Evolutionary conservation across 2,888 invertebrate species (phyloP).

Genomic region (Lepas anatifera): DNA sequence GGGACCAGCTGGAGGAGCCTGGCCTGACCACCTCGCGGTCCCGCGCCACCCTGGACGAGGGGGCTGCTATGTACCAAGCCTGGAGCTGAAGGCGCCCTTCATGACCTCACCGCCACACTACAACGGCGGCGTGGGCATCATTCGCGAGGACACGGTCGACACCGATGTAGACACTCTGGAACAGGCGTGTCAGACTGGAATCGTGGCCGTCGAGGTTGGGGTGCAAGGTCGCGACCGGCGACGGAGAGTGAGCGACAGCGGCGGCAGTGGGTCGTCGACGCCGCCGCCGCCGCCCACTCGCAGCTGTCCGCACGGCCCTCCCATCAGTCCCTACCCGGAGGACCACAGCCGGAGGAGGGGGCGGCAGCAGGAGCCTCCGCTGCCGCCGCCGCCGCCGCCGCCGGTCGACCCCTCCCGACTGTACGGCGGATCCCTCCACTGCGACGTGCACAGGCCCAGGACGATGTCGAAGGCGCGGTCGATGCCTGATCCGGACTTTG

Average conservation of each 20-base stretch:
- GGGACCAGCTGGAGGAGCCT: constrained; percentile 29
- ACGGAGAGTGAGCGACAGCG: neutral
- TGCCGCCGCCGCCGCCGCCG: neutral
- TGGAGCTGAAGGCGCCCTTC: neutral
- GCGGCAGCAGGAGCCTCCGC: neutral
- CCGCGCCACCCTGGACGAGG: constrained; percentile 12
- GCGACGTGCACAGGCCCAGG: neutral
- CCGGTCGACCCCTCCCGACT: neutral
- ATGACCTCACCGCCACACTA: neutral
- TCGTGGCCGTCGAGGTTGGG: too few species aligned
- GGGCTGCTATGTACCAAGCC: neutral
- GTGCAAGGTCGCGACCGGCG: too few species aligned
- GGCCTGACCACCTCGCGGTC: constrained; percentile 5
- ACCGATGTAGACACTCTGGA: neutral
- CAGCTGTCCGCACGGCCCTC: constrained; percentile 8
- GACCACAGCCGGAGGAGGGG: neutral
- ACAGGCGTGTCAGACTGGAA: neutral
- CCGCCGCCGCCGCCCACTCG: constrained; percentile 6
- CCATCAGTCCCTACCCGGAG: constrained; percentile 2
- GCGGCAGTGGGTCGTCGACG: neutral
- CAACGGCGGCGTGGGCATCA: constrained; percentile 3
- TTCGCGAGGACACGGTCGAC: neutral
- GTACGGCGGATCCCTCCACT: neutral
- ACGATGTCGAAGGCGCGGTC: constrained; percentile 6
- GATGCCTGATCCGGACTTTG: neutral